A percentile compares a stretch with the other conserved stretches of the same genome.
Conservation (phyloP, 2,888 invertebrate genomes). For the Bellardia bayeri region DNA sequence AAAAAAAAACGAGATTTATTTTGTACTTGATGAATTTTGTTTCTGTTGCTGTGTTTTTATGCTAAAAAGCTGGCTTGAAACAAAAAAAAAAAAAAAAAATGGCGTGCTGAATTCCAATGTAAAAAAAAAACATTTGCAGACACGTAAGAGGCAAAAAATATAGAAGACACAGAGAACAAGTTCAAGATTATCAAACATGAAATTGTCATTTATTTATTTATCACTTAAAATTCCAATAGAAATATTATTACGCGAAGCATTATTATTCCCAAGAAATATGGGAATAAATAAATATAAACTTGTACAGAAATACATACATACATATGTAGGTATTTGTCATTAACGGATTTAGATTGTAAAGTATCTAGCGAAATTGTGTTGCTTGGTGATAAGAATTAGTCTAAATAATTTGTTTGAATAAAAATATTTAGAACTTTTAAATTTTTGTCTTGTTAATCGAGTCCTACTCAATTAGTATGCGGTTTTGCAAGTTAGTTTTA, state of each 20-base stretch:
- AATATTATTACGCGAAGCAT: neutral
- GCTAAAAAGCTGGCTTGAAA: constrained; percentile 9
- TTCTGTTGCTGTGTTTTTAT: neutral
- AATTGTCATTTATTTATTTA: constrained; percentile 43
- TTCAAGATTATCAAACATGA: constrained; percentile 42
- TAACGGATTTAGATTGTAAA: constrained; percentile 2
- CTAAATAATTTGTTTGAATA: neutral
- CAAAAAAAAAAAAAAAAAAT: constrained; percentile 27
- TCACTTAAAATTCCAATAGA: constrained; percentile 36
- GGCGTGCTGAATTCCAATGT: constrained; percentile 29
- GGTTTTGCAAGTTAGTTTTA: no score
- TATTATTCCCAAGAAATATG: constrained; percentile 13
- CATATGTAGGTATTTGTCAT: neutral
- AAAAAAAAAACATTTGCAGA: constrained; percentile 26
- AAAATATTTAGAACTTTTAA: no score
- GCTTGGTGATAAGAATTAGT: neutral
- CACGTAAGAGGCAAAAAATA: neutral
- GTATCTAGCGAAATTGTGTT: neutral
- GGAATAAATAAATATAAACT: neutral
- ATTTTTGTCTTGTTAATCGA: no score
- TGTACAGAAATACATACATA: neutral
- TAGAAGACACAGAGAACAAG: constrained; percentile 11
- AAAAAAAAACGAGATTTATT: constrained; percentile 44
- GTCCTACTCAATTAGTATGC: no score
- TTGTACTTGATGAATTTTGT: neutral